A percentile compares a stretch with the other conserved stretches of the same genome.
phyloP scores from a whole-genome alignment of 2,113 vertebrate genomes.

The Rhadina sibilatrix region DNA sequence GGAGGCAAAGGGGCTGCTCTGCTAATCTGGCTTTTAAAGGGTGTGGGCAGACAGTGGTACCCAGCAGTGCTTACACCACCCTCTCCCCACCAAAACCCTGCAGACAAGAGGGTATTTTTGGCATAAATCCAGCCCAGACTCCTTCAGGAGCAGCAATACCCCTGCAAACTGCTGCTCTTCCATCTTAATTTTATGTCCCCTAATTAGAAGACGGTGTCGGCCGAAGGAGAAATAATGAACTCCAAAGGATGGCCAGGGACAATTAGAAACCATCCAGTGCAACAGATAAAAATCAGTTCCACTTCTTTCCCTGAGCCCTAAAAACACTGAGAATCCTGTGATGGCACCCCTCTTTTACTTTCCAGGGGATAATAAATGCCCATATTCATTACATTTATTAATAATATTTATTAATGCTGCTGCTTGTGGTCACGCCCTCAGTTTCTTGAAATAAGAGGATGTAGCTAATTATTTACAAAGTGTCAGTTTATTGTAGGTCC shows the following conservation, averaged over 20 bases:
- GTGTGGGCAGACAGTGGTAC: neutral
- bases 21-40: neutral
- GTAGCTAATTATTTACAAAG: neutral
- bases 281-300: neutral
- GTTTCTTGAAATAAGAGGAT: neutral
- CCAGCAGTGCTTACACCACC: neutral
- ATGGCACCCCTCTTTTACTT: neutral
- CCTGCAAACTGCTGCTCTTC: neutral
- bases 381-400: neutral
- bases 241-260: neutral
- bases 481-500: fast-evolving
- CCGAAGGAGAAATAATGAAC: conserved; percentile 2
- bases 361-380: neutral
- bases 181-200: neutral
- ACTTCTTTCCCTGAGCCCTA: neutral
- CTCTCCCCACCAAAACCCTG: neutral
- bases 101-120: neutral
- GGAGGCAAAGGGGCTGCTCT: neutral
- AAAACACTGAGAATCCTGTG: fast-evolving
- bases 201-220: neutral
- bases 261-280: neutral
- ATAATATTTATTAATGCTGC: neutral
- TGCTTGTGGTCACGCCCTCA: fast-evolving
- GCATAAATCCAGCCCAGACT: neutral
- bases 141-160: neutral